A percentile compares a stretch with the other conserved stretches of the same genome.
Conservation (phyloP, 2,113 vertebrate genomes). For the rabbit (Oryctolagus cuniculus) region mOryCun1.1 NC_091453.1:56994001-56994500, state of each 20-base stretch:
- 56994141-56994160: background rate
- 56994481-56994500: no score
- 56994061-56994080: background rate
- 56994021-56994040: background rate
- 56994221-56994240: background rate
- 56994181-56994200: background rate
- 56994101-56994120: background rate
- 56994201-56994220: background rate
- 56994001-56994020: constrained; percentile 34
- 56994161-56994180: background rate
- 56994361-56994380: no score
- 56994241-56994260: background rate
- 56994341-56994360: no score
- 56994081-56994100: background rate
- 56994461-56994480: no score
- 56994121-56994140: background rate
- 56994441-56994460: no score
- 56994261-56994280: no score
- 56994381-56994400: no score
- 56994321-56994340: no score
- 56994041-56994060: background rate
- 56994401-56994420: no score
- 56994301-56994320: no score
- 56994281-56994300: no score
- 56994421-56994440: no score